Base-by-base conservation (phyloP, 2,797 vertebrate genomes). In the Molossus molossus region DNA sequence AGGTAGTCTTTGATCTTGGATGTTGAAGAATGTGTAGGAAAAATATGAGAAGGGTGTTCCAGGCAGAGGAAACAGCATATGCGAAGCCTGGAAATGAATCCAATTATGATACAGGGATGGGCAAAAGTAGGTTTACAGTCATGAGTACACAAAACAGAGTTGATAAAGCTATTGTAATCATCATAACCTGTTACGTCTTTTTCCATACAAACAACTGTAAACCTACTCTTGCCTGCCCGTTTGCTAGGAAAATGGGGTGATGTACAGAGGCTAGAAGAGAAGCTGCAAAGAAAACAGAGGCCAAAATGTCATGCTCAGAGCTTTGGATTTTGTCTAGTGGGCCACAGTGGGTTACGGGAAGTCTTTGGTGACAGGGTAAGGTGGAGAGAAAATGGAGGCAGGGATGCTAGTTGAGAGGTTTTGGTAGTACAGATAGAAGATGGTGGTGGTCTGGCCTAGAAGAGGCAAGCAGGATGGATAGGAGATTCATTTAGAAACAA, bases 11-110 rank as follows among this genome's bases (percentile, higher is more conserved):
- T 75, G 73, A 53, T 91, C 50, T 92, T 37, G 23, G 55, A 87
- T 80, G 3, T 95, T 37, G 37, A 81, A 57, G 75, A 37, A 62
- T 84, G 37, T 62, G 20, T 84, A 84, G 94, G 83, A 62, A 65
- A 20, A 70, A 23, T 23, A 27, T 64, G 17, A 87, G 85, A 83
- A 76, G 69, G 65, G 73, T 70, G 2, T 80, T 86, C 64, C 17
- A 62, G 65, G 93, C 20, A 72, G 90, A 86, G 55, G 94, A 91
- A 90, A 88, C n/a, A 91, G 70, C 50, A 17, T 64, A 27, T 87
- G 62, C 79, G 86, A 76, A 95, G 27, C 55, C 60, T 79, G n/a
- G 60, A 90, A 81, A 17, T 64, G 60, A 77, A 55, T 80, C 69
- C 45, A 15, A 23, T 6, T 70, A 15, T 37, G 55, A 40, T 40